Evolutionary conservation across 64 coral and sea anemone species (phyloP).

Genomic region (Montipora efflorescens): DNA sequence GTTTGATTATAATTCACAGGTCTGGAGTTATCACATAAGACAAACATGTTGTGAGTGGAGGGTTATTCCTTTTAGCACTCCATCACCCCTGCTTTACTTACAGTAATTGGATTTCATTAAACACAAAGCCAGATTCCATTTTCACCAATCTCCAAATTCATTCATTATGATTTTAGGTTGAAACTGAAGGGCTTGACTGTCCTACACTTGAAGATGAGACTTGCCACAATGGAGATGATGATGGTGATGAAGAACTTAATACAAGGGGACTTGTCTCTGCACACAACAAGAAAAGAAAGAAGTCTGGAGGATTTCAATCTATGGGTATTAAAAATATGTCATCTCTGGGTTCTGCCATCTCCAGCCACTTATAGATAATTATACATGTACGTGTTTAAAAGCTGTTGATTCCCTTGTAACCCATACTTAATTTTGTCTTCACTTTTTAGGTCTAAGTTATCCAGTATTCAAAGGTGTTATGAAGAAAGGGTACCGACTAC

Average conservation of each 20-base stretch:
- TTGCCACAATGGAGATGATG: not conserved
- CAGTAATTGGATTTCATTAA: no score
- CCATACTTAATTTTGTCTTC: not conserved
- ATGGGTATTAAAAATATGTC: slow-evolving; percentile 46
- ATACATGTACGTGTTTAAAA: no score
- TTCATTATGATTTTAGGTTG: slow-evolving; percentile 7
- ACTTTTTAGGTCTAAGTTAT: slow-evolving; percentile 71
- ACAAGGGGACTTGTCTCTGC: slow-evolving; percentile 64
- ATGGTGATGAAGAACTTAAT: slow-evolving; percentile 1
- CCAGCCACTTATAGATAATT: no score
- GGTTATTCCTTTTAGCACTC: no score
- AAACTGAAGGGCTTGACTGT: slow-evolving; percentile 25
- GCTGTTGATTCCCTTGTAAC: no score
- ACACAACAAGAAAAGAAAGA: slow-evolving; percentile 81
- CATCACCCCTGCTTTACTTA: no score
- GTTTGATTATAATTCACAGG: no score
- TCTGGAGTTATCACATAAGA: no score
- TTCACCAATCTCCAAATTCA: no score
- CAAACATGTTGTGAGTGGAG: no score
- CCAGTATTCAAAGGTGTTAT: slow-evolving; percentile 95
- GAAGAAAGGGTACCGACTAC: slow-evolving; percentile 95
- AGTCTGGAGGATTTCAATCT: slow-evolving; percentile 86
- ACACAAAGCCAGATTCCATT: no score
- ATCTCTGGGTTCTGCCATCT: no score
- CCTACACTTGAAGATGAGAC: slow-evolving; percentile 1